Base-by-base conservation (phyloP, 2,113 vertebrate species). In the Micromys minutus region DNA sequence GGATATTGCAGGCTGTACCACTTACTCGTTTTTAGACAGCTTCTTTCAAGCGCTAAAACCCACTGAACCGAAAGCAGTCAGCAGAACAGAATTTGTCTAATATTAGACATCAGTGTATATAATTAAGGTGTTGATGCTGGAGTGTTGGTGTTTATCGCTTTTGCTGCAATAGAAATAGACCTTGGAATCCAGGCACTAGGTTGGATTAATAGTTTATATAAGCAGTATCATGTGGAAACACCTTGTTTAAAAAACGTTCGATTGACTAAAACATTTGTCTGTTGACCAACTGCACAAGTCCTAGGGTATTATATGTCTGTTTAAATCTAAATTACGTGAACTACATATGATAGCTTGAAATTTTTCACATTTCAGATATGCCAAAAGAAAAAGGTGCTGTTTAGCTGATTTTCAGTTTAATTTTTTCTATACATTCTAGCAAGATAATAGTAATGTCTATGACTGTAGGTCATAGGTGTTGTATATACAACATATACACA, bases 101-200 rank as follows among this genome's bases (percentile, higher is more conserved):
- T 93, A 95, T 93, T 91, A 95, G 71, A 39, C 52, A 97, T 97
- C 89, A 87, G 50, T 92, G 84, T 97, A 36, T 77, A 34, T 91
- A 96, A 97, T 95, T 97, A 96, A 97, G 84, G 75, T 96, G 91
- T 63, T 97, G 69, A 67, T 81, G n/a, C n/a, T 96, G 52, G 93
- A 96, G 65, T 94, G 26, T 63, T 96, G 69, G 39, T 95, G 42
- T 96, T 95, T 94, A 92, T 91, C 93, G 87, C 67, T 96, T 96
- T 92, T 94, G 52, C 87, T 72, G 24, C 42, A 95, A 95, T 95
- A 42, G 34, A 96, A 95, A 95, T 19, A 95, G 65, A 95, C 31
- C 79, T 93, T 75, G 67, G 69, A 61, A 89, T 87, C 81, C 97
- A 83, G 22, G 42, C 47, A n/a, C 86, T 87, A 96, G 75, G 89